A percentile compares a stretch with the other conserved stretches of the same genome.
These are phyloP conservation scores for Notarius lentiginosus DNA, from an alignment of 2,113 vertebrate genomes.

Conservation along the genomic window DNA sequence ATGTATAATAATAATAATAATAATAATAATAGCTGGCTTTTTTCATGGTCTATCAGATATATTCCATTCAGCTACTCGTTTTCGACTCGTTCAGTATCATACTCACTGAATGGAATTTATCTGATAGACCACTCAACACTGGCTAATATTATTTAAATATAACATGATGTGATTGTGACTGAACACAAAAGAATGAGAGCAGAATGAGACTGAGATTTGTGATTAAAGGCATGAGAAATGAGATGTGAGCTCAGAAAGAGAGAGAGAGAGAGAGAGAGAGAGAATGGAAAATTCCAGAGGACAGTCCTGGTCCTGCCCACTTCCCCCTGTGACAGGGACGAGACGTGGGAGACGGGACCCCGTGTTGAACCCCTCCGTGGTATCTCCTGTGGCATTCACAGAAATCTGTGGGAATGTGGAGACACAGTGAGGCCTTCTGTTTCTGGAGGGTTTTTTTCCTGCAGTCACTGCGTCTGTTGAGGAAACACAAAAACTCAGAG, in stretches of 20 bases:
- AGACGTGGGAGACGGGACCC: conserved; percentile 24
- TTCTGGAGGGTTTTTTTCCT: not conserved
- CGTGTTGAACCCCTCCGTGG: conserved; percentile 32
- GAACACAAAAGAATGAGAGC: not conserved
- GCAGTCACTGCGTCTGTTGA: not conserved
- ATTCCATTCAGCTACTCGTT: too few species aligned
- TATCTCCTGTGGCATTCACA: conserved; percentile 28
- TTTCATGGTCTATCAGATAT: too few species aligned
- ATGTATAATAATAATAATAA: too few species aligned
- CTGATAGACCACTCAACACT: too few species aligned
- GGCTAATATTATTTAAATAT: too few species aligned
- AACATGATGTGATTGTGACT: not conserved
- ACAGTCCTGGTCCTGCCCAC: conserved; percentile 4
- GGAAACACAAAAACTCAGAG: conserved; percentile 20
- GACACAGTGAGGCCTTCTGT: conserved; percentile 36
- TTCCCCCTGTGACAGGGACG: conserved; percentile 25
- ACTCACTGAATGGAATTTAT: too few species aligned
- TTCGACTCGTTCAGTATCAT: too few species aligned
- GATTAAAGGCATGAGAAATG: not conserved
- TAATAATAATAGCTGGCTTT: too few species aligned
- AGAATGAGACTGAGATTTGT: not conserved
- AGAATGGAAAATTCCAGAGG: conserved; percentile 30
- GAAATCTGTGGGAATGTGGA: conserved; percentile 46
- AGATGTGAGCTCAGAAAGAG: not conserved
- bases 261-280: not conserved